A percentile compares a stretch with the other conserved stretches of the same genome.
Evolutionary conservation across 2,797 vertebrate species (phyloP).

Genomic region (Xiphophorus birchmanni): DNA sequence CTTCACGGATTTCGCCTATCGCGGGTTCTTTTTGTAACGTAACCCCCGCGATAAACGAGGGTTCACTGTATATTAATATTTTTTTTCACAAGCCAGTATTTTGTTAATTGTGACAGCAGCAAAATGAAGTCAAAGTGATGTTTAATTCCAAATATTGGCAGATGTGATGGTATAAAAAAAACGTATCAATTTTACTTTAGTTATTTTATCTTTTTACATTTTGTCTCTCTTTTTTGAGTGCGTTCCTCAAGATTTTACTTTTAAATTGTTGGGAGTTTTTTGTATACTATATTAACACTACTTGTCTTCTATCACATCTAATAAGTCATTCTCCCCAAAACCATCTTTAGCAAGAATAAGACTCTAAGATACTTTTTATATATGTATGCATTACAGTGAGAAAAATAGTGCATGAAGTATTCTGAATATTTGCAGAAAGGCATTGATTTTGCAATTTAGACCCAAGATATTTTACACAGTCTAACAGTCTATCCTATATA

Average conservation of each 20-base stretch:
- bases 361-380: not conserved
- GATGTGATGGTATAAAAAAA: not conserved
- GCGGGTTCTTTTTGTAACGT: too few relatives aligned
- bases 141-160: not conserved
- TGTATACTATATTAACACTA: not conserved
- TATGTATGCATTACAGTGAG: not conserved
- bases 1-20: too few relatives aligned
- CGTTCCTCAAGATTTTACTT: not conserved
- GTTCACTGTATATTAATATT: not conserved
- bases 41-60: too few relatives aligned
- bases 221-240: not conserved
- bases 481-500: not conserved
- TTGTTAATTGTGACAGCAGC: not conserved
- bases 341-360: not conserved
- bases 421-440: conserved; percentile 22
- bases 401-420: conserved; percentile 10
- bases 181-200: not conserved
- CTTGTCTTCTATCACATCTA: not conserved
- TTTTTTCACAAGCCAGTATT: not conserved
- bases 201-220: not conserved
- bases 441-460: conserved; percentile 32
- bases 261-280: not conserved
- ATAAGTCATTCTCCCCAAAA: not conserved
- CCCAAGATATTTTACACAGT: conserved; percentile 27
- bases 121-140: not conserved